phyloP scores from a whole-genome alignment of 1,140 invertebrate species.

The Colletes gigas region DNA sequence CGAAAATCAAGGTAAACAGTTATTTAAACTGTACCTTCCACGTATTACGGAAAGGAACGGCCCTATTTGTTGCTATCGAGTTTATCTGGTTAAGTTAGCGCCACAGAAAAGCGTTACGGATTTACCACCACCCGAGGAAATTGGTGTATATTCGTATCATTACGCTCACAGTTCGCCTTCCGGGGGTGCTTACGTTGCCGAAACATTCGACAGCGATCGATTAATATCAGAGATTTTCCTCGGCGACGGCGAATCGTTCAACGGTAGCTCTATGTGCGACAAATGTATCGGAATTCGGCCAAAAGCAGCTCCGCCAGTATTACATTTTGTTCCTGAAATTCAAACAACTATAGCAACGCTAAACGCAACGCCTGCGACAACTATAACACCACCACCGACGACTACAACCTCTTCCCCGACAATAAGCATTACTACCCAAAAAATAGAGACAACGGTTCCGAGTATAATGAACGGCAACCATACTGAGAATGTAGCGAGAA shows the following conservation, averaged over 20 bases:
- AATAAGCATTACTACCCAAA: slow-evolving; percentile 14
- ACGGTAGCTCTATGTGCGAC: slow-evolving; percentile 77
- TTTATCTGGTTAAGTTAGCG: slow-evolving; percentile 88
- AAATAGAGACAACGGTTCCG: slow-evolving; percentile 44
- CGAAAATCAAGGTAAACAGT: slow-evolving; percentile 84
- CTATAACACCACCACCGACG: slow-evolving; percentile 37
- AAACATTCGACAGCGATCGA: slow-evolving; percentile 86
- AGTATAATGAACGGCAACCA: slow-evolving; percentile 45
- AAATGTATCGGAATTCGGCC: slow-evolving; percentile 81
- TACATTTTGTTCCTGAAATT: slow-evolving; percentile 74
- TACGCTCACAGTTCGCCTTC: slow-evolving; percentile 85
- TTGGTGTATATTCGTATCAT: slow-evolving; percentile 86
- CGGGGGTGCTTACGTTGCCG: slow-evolving; percentile 90
- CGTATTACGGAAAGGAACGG: slow-evolving; percentile 91
- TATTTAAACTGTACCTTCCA: slow-evolving; percentile 87
- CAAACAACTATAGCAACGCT: slow-evolving; percentile 43
- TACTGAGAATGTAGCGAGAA: slow-evolving; percentile 51
- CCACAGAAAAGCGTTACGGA: slow-evolving; percentile 84
- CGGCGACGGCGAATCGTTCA: slow-evolving; percentile 84
- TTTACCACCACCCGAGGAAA: slow-evolving; percentile 85
- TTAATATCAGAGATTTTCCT: slow-evolving; percentile 84
- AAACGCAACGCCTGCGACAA: slow-evolving; percentile 38
- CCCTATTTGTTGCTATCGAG: slow-evolving; percentile 91
- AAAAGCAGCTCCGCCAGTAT: slow-evolving; percentile 73
- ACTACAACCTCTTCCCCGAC: slow-evolving; percentile 50